Evolutionary conservation across 2,888 invertebrate genomes (phyloP), one percentile per base, ranked within the genome.

Genomic region (Orchesellides sinensis): DNA sequence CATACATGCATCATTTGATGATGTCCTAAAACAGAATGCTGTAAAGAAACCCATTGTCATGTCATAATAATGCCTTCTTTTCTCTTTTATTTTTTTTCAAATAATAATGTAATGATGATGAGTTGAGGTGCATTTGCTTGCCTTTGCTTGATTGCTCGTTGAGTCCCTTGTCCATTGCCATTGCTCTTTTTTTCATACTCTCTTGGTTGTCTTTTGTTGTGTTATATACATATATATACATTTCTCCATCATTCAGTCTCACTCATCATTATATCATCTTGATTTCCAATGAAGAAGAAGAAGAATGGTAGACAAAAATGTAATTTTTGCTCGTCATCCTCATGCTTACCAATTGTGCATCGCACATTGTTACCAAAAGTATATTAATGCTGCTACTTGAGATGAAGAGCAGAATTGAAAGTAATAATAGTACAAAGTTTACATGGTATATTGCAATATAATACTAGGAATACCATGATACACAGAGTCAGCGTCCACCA

Each of bases 91-190:
- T 25, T 54, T 25, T 25, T 17, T 59, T 59, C 59, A 59, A 49
- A 49, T 73, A 47, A 45, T 35, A 56, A 23, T 12, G 27, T 14
- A 72, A 79, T 29, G 66, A 78, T 54, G 65, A 66, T 74, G 56
- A 61, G 29, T 61, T 70, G 59, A 68, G 49, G 73, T 73, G 80
- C 69, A 74, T 83, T 74, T 78, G 78, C 82, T 69, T 77, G 73
- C 72, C 79, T 79, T 79, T 81, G 72, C 77, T 82, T 82, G 82
- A 82, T 82, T 83, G 83, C 83, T 83, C 83, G 83, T 66, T 83
- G 83, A 77, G 77, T 83, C 83, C 77, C 83, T 83, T 83, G 83
- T 77, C 83, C 83, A 77, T 70, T 74, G 74, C 59, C 70, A 69
- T 56, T 72, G 29, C 54, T 61, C 10, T 59, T 65, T 49, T 65